phyloP scores from a whole-genome alignment of 1,140 invertebrate species.

The Dufourea novaeangliae region DNA sequence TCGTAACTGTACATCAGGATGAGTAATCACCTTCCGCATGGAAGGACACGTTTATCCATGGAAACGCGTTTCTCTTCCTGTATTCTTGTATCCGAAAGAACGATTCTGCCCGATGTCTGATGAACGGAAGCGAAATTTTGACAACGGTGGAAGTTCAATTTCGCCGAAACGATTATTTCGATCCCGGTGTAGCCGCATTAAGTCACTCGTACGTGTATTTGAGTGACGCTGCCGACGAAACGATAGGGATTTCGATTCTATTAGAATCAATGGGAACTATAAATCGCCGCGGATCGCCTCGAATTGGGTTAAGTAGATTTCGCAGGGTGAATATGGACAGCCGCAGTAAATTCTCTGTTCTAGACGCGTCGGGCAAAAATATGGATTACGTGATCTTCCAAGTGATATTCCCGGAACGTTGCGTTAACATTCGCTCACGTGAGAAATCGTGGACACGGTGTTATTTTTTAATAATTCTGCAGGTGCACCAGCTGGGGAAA shows the following conservation, averaged over 20 bases:
- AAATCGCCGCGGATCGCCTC: constrained; percentile 25
- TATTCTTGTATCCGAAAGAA: neutral
- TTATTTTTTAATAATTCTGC: neutral
- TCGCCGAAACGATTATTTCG: neutral
- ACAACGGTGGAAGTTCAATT: neutral
- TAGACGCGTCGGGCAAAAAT: constrained; percentile 5
- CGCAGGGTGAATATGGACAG: constrained; percentile 24
- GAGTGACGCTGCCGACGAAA: constrained; percentile 3
- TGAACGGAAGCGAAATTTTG: neutral
- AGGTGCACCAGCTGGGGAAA: neutral
- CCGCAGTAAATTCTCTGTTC: constrained; percentile 6
- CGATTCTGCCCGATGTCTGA: neutral
- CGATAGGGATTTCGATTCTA: constrained; percentile 36
- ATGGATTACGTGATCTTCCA: neutral
- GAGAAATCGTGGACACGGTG: neutral
- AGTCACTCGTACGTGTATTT: neutral
- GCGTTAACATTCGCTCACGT: neutral
- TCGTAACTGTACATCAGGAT: constrained; percentile 9
- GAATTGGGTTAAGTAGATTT: constrained; percentile 50
- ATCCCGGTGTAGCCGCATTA: neutral
- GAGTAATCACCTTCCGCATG: neutral
- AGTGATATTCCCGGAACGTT: neutral
- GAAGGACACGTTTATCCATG: neutral
- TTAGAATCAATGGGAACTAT: constrained; percentile 33
- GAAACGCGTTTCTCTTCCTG: neutral